Percentiles rank a stretch among this genome's conserved stretches.
These are phyloP conservation scores for Callionymus lyra DNA, from an alignment of 2,113 vertebrate genomes.

Conservation along the genomic window DNA sequence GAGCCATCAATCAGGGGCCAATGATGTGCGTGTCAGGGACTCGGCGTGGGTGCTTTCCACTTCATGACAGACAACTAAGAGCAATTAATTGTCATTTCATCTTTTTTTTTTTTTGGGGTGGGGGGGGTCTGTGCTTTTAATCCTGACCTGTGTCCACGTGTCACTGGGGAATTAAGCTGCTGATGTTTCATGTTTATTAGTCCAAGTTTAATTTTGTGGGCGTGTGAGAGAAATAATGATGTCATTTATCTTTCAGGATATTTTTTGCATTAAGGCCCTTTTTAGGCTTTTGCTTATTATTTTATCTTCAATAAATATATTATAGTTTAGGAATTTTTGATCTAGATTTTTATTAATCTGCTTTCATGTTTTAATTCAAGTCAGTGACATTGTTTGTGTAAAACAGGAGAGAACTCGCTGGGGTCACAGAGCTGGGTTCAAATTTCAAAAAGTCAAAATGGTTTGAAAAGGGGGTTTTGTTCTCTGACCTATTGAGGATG, in stretches of 20 bases:
- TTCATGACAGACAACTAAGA: conserved; percentile 53
- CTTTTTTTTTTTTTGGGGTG: conserved; percentile 4
- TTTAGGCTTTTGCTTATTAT: too few species aligned
- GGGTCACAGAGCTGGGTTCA: conserved; percentile 22
- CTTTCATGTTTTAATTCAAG: too few species aligned
- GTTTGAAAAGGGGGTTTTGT: conserved; percentile 46
- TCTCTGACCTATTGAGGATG: conserved; percentile 22
- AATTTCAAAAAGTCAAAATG: conserved; percentile 43
- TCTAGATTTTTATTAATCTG: too few species aligned
- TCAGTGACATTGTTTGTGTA: too few species aligned
- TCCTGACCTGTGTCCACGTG: conserved; percentile 22
- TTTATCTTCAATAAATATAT: too few species aligned
- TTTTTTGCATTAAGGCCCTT: too few species aligned
- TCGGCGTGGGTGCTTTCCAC: conserved; percentile 46
- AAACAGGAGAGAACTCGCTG: not conserved
- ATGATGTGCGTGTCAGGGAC: conserved; percentile 61
- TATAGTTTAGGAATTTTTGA: too few species aligned
- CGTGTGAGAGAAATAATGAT: not conserved
- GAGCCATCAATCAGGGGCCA: conserved; percentile 63
- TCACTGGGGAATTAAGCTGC: conserved; percentile 10
- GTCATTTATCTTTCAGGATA: too few species aligned
- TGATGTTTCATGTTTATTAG: conserved; percentile 16
- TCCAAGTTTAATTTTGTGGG: conserved; percentile 3
- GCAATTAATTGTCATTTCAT: conserved; percentile 59
- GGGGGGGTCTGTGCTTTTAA: conserved; percentile 10